Evolutionary conservation across 2,797 vertebrate genomes (phyloP), one percentile per base, ranked within the genome.

Genomic region (Tolypeutes matacus): DNA sequence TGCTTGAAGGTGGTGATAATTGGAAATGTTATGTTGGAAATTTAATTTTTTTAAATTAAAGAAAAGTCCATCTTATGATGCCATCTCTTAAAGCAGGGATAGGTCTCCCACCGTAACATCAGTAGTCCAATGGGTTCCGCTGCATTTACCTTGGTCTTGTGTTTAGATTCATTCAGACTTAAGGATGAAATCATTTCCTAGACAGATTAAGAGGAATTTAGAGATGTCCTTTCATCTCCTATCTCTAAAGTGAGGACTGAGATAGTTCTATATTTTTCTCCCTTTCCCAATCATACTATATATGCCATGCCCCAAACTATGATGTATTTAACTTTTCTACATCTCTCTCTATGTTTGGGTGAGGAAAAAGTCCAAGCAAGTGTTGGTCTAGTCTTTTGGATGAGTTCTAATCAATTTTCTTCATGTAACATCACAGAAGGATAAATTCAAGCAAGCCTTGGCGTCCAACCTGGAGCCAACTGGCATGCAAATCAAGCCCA

Each of bases 321-420:
- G 3, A 86, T 23, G 10, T 31, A 62, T 97, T 83, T 83, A 91
- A 29, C 80, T 83, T 46, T 21, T 89, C 67, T 65, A 75, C 91
- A 46, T 91, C 14, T 93, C 93, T 20, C 18, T 14, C 78, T 82
- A 46, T n/a, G 8, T 60, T 49, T 29, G 8, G 7, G 21, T 75
- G 36, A 3, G 12, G 62, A 56, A 42, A 73, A 75, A 53, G 12
- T 53, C 70, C 14, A 93, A 39, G 77, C 5, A 5, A 49, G 20
- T 9, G 10, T 36, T 65, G 1, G 8, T 75, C 18, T 60, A 85
- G 10, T 56, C n/a, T 91, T 73, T 39, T 78, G 34, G 17, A 13
- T 23, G 15, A 39, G 56, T 89, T 95, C 49, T 77, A 53, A 80
- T 58, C 23, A 29, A 1, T 51, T 85, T 89, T 84, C 14, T 64